Base-by-base conservation (phyloP, 2,797 vertebrate species). In the Prionace glauca region DNA sequence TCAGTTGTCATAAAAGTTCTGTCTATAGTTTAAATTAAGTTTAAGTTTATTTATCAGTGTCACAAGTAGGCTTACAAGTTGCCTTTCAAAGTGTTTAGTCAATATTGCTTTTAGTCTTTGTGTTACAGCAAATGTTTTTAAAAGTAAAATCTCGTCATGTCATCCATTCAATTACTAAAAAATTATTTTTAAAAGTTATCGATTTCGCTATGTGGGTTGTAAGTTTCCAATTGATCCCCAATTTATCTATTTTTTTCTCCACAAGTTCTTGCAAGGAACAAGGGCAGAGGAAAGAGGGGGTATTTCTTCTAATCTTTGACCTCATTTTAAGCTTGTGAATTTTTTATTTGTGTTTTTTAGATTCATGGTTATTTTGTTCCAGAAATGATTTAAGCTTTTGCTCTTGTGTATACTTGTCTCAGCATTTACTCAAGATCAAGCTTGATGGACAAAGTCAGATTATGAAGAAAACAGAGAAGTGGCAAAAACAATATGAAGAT, bases 371-470 rank as follows among this genome's bases (percentile, higher is more conserved):
- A 36, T 84, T 81, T 84, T 84, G 9, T 84, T 84, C 36, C 79
- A 84, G 36, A 16, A 84, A 22, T 22, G 79, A 3, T 14, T 77
- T 81, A 84, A 84, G 36, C 18, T 84, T 88, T 88, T 60, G 86
- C 29, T 32, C 16, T n/a, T 20, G 3, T n/a, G 8, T 20, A 32
- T 91, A 18, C 16, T 18, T 95, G 95, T 14, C 95, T 45, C n/a
- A 97, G 97, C 95, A 96, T 67, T 67, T 96, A 36, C 95, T 96
- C 65, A 96, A 95, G 95, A 96, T 87, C 95, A 96, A 96, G 96
- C 96, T 3, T 91, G 95, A 96, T 60, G 90, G 96, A 92, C 0
- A 0, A 36, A 94, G n/a, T 62, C 90, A 96, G 96, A 88, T 96
- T 56, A 10, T 0, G 77, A 88, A 90, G 29, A 56, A 96, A 36